A percentile compares a stretch with the other conserved stretches of the same genome.
phyloP scores from a whole-genome alignment of 53 echinoderm and acorn worm species.

The Astropecten irregularis region DNA sequence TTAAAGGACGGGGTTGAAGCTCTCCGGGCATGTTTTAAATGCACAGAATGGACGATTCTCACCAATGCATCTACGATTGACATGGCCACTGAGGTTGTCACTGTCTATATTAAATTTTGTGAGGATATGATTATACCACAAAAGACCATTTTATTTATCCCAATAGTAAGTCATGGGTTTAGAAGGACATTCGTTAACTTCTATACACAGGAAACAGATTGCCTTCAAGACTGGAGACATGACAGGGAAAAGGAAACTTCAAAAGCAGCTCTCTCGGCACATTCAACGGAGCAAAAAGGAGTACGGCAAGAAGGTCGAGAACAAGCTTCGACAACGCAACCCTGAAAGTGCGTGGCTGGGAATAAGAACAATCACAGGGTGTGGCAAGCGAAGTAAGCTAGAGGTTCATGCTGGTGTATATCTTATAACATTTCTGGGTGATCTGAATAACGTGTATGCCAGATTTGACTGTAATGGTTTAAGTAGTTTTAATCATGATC shows the following conservation, averaged over 20 bases:
- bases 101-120: too few species aligned
- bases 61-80: not conserved
- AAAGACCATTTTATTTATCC: slow-evolving; percentile 48
- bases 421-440: not conserved
- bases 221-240: slow-evolving; percentile 33
- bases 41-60: slow-evolving; percentile 58
- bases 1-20: slow-evolving; percentile 9
- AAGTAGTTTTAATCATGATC: too few species aligned
- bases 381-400: too few species aligned
- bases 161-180: slow-evolving; percentile 75
- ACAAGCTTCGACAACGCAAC: slow-evolving; percentile 11
- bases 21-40: slow-evolving; percentile 52
- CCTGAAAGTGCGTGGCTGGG: slow-evolving; percentile 40
- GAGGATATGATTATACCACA: slow-evolving; percentile 69
- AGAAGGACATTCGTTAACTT: slow-evolving; percentile 38
- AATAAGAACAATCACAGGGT: too few species aligned
- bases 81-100: not conserved
- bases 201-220: slow-evolving; percentile 29
- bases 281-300: slow-evolving; percentile 22
- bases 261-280: slow-evolving; percentile 11
- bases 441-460: slow-evolving; percentile 53
- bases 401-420: not conserved
- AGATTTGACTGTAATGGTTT: too few species aligned
- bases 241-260: not conserved
- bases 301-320: too few species aligned